phyloP scores from a whole-genome alignment of 2,797 vertebrate species.

The Uromys caudimaculatus region DNA sequence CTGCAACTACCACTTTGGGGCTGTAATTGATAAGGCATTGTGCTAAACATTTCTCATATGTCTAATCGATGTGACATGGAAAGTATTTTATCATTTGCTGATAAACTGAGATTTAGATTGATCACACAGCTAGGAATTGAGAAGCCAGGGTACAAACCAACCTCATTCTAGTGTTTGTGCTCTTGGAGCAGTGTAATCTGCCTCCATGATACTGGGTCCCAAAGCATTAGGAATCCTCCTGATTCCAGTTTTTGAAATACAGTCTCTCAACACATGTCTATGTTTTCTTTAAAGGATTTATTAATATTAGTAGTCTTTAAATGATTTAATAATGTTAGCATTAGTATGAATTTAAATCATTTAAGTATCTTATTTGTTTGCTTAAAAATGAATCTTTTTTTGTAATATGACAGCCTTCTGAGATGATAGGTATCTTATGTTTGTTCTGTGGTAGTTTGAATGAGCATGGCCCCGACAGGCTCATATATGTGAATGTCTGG shows the following conservation, averaged over 20 bases:
- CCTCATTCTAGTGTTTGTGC: background rate
- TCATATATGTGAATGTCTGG: background rate
- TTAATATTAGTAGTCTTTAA: background rate
- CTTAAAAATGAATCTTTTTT: background rate
- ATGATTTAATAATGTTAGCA: background rate
- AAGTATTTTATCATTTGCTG: constrained; percentile 8
- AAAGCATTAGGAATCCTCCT: background rate
- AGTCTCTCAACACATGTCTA: background rate
- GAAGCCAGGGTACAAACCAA: background rate
- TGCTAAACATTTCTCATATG: background rate
- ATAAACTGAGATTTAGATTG: constrained; percentile 16
- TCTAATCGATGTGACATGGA: background rate
- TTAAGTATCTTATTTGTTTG: background rate
- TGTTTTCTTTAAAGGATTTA: constrained; percentile 22
- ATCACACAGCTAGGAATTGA: background rate
- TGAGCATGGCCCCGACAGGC: background rate
- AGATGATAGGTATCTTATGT: background rate
- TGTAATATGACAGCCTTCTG: background rate
- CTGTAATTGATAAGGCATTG: background rate
- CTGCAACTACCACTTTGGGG: background rate
- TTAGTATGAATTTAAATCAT: background rate
- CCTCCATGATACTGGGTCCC: background rate
- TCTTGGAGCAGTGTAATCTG: background rate
- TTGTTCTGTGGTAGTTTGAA: background rate
- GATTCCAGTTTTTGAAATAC: background rate